Evolutionary conservation across 2,797 vertebrate genomes (phyloP).

Genomic region (Molossus alvarezi): DNA sequence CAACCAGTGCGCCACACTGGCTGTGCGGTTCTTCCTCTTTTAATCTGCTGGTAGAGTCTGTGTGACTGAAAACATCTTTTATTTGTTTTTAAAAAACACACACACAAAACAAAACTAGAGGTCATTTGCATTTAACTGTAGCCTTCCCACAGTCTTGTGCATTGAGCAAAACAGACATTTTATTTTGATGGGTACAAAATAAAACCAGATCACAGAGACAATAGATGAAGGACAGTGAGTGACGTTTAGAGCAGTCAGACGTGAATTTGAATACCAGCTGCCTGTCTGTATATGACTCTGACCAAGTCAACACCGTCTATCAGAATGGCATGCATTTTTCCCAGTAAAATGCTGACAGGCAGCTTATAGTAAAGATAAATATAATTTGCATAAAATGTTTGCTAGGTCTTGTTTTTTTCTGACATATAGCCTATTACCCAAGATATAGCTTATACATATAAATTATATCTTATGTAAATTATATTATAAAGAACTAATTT

Average conservation of each 20-base stretch:
- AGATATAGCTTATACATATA: neutral
- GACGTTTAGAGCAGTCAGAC: neutral
- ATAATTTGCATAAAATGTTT: neutral
- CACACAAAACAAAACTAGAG: neutral
- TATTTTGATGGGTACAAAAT: conserved; percentile 22
- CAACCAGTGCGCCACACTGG: too few relatives aligned
- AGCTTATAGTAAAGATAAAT: neutral
- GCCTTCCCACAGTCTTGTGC: neutral
- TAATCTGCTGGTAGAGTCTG: neutral
- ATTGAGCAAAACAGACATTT: neutral
- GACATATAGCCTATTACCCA: neutral
- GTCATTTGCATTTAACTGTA: neutral
- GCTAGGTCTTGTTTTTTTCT: neutral
- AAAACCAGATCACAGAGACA: neutral
- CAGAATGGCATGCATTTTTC: neutral
- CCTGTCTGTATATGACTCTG: neutral
- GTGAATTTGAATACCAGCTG: neutral
- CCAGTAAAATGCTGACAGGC: neutral
- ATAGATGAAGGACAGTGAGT: neutral
- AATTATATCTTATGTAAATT: neutral
- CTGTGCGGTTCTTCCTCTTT: neutral
- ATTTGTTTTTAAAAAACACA: conserved; percentile 60
- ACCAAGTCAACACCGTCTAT: neutral
- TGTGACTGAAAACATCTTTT: neutral
- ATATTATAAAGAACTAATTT: conserved; percentile 36